A percentile compares a stretch with the other conserved stretches of the same genome.
Evolutionary conservation across 2,113 vertebrate genomes (phyloP).

Genomic region (Felis chaus): DNA sequence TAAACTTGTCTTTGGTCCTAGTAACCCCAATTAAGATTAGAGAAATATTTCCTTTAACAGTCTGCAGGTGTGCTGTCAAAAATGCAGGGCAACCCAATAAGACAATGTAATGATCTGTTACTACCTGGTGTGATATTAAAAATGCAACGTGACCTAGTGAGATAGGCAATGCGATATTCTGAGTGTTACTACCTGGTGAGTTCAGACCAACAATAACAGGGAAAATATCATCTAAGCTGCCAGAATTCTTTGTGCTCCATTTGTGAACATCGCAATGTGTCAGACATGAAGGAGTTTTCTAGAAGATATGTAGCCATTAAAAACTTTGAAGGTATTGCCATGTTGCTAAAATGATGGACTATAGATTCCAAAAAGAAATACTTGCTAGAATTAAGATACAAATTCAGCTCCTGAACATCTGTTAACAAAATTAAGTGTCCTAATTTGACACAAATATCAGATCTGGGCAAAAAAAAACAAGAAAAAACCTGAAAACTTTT

Average conservation of each 20-base stretch:
- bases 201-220: neutral
- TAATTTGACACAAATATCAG: slow-evolving; percentile 37
- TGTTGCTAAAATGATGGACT: neutral
- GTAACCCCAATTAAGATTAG: slow-evolving; percentile 30
- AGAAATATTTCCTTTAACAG: slow-evolving; percentile 37
- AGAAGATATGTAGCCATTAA: neutral
- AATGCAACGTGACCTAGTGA: neutral
- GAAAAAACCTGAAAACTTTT: neutral
- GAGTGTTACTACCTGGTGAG: neutral
- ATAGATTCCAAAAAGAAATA: slow-evolving; percentile 40
- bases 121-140: neutral
- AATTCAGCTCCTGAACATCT: slow-evolving; percentile 29
- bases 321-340: neutral
- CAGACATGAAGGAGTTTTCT: neutral
- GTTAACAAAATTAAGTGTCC: neutral
- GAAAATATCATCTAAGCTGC: neutral
- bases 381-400: slow-evolving; percentile 8
- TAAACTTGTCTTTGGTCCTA: slow-evolving; percentile 26
- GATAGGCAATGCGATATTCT: neutral
- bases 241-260: neutral
- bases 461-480: neutral
- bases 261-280: neutral
- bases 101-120: neutral
- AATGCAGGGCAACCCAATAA: neutral
- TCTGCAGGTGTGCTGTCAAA: neutral